A percentile compares a stretch with the other conserved stretches of the same genome.
phyloP scores from a whole-genome alignment of 2,797 vertebrate genomes.

The Mergus octosetaceus region DNA sequence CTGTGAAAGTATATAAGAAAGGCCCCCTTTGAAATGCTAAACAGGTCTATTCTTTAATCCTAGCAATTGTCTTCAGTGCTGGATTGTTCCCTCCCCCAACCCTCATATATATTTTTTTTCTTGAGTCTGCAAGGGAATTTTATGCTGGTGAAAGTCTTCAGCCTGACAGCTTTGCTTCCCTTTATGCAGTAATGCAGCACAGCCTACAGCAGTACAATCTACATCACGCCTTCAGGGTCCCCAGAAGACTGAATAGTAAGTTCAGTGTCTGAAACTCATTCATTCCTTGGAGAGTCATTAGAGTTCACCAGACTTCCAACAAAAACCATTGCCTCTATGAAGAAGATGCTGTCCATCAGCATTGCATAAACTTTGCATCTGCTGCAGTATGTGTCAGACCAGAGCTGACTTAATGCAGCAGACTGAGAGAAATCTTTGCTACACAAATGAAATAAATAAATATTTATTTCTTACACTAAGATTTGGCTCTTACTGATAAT shows the following conservation, averaged over 20 bases:
- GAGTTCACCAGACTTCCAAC: background rate
- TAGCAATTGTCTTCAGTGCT: slow-evolving; percentile 11
- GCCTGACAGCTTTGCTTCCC: background rate
- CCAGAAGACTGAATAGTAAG: background rate
- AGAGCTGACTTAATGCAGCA: background rate
- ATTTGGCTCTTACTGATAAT: background rate
- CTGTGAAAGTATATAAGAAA: background rate
- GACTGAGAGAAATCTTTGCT: background rate
- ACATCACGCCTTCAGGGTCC: background rate
- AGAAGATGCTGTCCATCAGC: background rate
- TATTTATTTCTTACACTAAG: background rate
- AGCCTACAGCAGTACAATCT: background rate
- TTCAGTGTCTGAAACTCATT: background rate
- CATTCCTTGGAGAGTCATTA: background rate
- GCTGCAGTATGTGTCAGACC: background rate
- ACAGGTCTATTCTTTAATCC: slow-evolving; percentile 16
- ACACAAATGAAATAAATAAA: background rate
- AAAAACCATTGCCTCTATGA: background rate
- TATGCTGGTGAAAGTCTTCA: background rate
- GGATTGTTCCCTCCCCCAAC: background rate
- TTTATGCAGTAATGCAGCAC: background rate
- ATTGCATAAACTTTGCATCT: background rate
- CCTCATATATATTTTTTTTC: background rate
- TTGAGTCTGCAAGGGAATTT: background rate
- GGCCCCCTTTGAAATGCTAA: slow-evolving; percentile 52